Conservation (phyloP, 2,888 invertebrate genomes). For the Ditula angustiorana region DNA sequence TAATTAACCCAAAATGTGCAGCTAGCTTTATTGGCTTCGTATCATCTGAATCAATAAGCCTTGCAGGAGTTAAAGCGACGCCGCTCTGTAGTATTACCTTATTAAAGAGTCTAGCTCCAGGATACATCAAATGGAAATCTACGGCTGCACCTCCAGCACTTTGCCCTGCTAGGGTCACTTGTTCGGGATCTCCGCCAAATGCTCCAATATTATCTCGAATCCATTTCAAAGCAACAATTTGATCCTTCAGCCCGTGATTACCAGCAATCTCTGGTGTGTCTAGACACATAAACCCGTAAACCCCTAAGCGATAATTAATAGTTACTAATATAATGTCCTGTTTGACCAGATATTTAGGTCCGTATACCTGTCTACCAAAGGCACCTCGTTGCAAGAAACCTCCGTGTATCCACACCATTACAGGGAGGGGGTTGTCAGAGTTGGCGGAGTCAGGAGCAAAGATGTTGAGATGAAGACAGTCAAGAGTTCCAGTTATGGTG, state of each 20-base stretch:
- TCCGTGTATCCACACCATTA: constrained; percentile 41
- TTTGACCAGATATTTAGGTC: constrained; percentile 34
- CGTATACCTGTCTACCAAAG: constrained; percentile 6
- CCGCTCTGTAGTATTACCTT: constrained; percentile 41
- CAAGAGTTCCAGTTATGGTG: constrained; percentile 65
- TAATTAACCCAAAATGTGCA: constrained; percentile 25
- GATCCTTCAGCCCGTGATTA: constrained; percentile 49
- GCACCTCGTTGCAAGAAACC: constrained; percentile 31
- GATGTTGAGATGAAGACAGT: constrained; percentile 86
- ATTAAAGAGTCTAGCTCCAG: constrained; percentile 34
- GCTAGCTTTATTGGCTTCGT: constrained; percentile 27
- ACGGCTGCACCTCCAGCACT: constrained; percentile 42
- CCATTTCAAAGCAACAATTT: constrained; percentile 42
- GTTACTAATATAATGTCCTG: constrained; percentile 40
- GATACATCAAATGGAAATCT: constrained; percentile 40
- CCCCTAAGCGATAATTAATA: constrained; percentile 40
- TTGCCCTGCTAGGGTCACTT: constrained; percentile 39
- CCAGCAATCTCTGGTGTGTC: constrained; percentile 48
- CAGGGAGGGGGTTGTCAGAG: constrained; percentile 37
- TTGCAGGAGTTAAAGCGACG: constrained; percentile 19
- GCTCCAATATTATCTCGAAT: constrained; percentile 41
- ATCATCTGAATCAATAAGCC: constrained; percentile 11
- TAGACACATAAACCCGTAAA: constrained; percentile 43
- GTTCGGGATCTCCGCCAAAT: constrained; percentile 39
- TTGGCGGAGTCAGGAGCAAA: constrained; percentile 35